Conservation (phyloP, 1,140 invertebrate genomes). For the Diuraphis noxia region DNA sequence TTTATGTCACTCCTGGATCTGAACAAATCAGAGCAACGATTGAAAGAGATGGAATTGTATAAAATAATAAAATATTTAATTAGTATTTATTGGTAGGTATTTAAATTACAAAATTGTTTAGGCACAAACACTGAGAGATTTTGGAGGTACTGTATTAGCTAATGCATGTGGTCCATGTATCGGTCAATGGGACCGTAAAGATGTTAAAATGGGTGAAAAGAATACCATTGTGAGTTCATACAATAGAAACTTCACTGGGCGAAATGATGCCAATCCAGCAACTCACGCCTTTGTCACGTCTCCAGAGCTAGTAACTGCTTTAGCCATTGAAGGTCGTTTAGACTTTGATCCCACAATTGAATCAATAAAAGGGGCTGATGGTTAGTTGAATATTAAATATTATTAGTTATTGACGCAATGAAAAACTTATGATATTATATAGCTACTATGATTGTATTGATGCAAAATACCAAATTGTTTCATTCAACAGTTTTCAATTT, state of each 20-base stretch:
- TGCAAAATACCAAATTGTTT: too few relatives aligned
- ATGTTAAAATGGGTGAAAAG: slow-evolving; percentile 98
- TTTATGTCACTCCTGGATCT: slow-evolving; percentile 99
- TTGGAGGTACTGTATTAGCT: slow-evolving; percentile 87
- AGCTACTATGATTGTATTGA: too few relatives aligned
- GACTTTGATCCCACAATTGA: slow-evolving; percentile 94
- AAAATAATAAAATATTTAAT: slow-evolving; percentile 61
- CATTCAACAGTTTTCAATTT: too few relatives aligned
- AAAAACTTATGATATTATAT: too few relatives aligned
- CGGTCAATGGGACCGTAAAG: slow-evolving; percentile 96
- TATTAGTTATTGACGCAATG: too few relatives aligned
- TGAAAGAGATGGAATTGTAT: slow-evolving; percentile 90
- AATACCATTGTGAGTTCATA: slow-evolving; percentile 99
- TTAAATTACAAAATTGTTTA: slow-evolving; percentile 60
- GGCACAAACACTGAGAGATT: slow-evolving; percentile 69
- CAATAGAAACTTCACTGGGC: slow-evolving; percentile 97
- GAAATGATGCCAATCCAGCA: slow-evolving; percentile 98
- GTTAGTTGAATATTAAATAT: slow-evolving; percentile 41
- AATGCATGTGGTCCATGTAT: slow-evolving; percentile 99
- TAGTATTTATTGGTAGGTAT: not conserved
- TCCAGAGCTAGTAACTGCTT: slow-evolving; percentile 94
- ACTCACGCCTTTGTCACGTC: slow-evolving; percentile 99
- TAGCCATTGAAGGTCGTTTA: slow-evolving; percentile 88
- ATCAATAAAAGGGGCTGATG: slow-evolving; percentile 69
- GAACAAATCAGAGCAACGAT: slow-evolving; percentile 99